phyloP scores from a whole-genome alignment of 2,797 vertebrate species.

The Sternarchorhynchus goeldii region DNA sequence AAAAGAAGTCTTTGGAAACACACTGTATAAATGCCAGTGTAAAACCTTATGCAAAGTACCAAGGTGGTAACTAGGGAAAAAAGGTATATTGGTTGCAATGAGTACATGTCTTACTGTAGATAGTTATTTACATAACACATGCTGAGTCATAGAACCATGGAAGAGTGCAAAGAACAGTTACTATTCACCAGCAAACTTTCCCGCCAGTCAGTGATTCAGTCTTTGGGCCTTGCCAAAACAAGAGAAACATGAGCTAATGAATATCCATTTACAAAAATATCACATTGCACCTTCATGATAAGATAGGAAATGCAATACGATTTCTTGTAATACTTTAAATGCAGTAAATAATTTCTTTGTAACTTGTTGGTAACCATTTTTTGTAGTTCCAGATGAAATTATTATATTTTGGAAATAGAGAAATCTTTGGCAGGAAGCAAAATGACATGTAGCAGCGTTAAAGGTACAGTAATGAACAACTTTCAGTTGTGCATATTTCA shows the following conservation, averaged over 20 bases:
- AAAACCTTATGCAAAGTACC: too few species aligned
- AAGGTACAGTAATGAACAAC: neutral
- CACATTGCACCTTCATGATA: neutral
- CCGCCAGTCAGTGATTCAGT: neutral
- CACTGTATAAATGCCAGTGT: too few species aligned
- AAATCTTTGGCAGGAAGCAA: neutral
- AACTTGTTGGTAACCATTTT: neutral
- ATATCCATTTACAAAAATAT: too few species aligned
- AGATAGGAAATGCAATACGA: neutral
- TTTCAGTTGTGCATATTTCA: conserved; percentile 2
- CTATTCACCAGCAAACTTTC: neutral
- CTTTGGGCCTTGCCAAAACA: neutral
- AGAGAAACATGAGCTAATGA: neutral
- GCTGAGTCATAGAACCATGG: neutral
- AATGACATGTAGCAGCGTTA: neutral
- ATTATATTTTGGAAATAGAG: neutral
- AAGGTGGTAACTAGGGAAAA: too few species aligned
- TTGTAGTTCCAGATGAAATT: too few species aligned
- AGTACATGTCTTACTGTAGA: neutral
- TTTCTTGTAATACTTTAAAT: too few species aligned
- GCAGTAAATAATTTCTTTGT: too few species aligned
- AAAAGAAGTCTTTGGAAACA: too few species aligned
- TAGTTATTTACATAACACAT: neutral
- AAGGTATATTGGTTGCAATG: neutral
- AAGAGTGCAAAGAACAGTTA: neutral